Conservation (phyloP, 2,113 vertebrate genomes). For the Spermophilus dauricus region DNA sequence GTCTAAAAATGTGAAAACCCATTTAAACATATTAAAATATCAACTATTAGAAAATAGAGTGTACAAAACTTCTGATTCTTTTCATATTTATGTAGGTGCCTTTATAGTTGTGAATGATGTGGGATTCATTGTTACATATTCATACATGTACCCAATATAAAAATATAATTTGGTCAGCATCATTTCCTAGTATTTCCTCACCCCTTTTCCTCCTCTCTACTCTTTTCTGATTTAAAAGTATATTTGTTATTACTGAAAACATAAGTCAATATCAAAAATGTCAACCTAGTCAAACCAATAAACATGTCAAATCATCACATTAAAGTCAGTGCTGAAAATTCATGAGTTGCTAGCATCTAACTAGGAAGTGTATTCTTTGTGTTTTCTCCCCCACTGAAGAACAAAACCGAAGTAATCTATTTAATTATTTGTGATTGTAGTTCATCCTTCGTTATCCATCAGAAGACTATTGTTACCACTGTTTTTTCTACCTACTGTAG, state of each 20-base stretch:
- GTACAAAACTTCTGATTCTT: background rate
- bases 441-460: background rate
- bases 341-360: background rate
- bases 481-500: background rate
- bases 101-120: no score
- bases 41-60: background rate
- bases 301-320: background rate
- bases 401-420: background rate
- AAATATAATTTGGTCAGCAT: no score
- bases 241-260: background rate
- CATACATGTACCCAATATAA: no score
- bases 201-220: no score
- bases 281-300: background rate
- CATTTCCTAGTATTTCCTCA: no score
- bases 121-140: no score
- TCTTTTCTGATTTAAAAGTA: background rate
- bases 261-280: background rate
- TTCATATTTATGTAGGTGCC: no score
- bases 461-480: background rate
- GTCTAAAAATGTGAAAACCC: background rate
- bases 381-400: background rate
- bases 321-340: slow-evolving; percentile 13
- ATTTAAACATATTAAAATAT: background rate
- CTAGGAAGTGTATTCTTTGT: background rate
- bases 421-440: background rate